Base-by-base conservation (phyloP, 1,140 invertebrate species). In the Anastatus disparis region DNA sequence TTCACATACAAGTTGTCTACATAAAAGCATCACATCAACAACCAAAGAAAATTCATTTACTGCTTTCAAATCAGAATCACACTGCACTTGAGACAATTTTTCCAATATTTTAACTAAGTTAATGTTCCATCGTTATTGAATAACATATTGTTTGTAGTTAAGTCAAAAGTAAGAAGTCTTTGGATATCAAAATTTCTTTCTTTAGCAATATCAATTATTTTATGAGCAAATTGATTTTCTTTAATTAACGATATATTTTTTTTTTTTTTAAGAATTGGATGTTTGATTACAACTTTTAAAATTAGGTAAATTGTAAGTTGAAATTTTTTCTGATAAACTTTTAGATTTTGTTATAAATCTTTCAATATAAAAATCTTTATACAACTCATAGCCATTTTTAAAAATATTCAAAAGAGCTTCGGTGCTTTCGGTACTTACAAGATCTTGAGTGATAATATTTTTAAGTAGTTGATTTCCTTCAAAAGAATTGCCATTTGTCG, bases 341-440 rank as follows among this genome's bases (percentile, higher is more conserved):
- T 53, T 53, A 4, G 22, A 27, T 53, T 53, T 53, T 6, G 26
- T 13, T 2, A 53, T 29, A 13, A 53, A 53, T 27, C 26, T 26
- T 12, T 26, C 24, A 13, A 10, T 13, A 29, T 13, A 53, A 53
- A 53, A 53, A 2, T 26, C 13, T 13, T 53, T 9, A 17, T 53
- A 53, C 12, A 3, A 3, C 9, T 53, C 24, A 53, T 3, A 3
- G 2, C 9, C 50, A 27, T 26, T 29, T 53, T 2, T 9, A 53
- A 53, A 53, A 26, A 53, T 53, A 29, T 53, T 53, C 13, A 53
- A 53, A 53, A 53, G 22, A 12, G 26, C 50, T 6, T 53, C 50
- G 27, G 22, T 13, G n/a, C 12, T 13, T 17, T 53, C 9, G 13
- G 22, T 6, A 27, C 7, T 12, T 27, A 27, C n/a, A 2, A 26